Conservation (phyloP, 2,888 invertebrate species). For the Luffia ferchaultella region DNA sequence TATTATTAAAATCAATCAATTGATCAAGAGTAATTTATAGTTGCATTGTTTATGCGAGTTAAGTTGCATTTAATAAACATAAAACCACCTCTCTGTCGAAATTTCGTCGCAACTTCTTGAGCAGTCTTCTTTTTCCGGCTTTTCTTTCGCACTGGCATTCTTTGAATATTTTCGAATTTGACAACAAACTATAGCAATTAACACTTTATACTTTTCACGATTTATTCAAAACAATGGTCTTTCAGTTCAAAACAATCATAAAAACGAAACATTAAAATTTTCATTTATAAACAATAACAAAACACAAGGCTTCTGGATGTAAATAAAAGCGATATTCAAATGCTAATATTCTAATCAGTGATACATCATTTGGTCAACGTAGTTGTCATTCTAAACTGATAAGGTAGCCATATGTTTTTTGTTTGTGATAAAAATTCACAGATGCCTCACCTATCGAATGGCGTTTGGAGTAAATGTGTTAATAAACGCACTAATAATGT, state of each 20-base stretch:
- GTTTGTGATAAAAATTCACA: constrained; percentile 57
- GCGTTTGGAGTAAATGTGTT: constrained; percentile 25
- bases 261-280: too few species aligned
- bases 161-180: constrained; percentile 47
- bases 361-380: constrained; percentile 34
- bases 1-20: too few species aligned
- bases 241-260: too few species aligned
- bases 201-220: constrained; percentile 16
- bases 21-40: too few species aligned
- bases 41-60: too few species aligned
- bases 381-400: constrained; percentile 39
- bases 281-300: too few species aligned
- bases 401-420: constrained; percentile 31
- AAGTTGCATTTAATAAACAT: too few species aligned
- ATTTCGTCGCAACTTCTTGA: constrained; percentile 33
- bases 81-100: constrained; percentile 30
- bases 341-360: neutral
- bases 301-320: too few species aligned
- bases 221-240: too few species aligned
- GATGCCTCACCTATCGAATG: constrained; percentile 30
- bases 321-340: constrained; percentile 12
- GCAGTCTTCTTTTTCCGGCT: constrained; percentile 55
- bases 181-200: constrained; percentile 46
- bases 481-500: neutral
- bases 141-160: constrained; percentile 61